Base-by-base conservation (phyloP, 2,113 vertebrate genomes). In the Neogobius melanostomus region DNA sequence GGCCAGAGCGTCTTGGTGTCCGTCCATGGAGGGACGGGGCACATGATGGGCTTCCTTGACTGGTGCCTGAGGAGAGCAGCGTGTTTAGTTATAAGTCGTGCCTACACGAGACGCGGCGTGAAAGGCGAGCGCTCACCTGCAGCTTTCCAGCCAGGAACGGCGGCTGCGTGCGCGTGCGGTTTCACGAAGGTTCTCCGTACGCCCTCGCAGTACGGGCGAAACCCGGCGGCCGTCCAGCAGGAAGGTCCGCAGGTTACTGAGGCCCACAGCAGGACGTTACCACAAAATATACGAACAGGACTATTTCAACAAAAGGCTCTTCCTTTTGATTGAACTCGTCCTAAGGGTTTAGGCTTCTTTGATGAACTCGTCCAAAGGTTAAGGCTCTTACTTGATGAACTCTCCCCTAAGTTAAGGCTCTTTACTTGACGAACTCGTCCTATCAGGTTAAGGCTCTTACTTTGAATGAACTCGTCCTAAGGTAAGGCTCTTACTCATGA, bases 1-100 rank as follows among this genome's bases (percentile, higher is more conserved):
- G 0, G 97, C 96, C 81, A 99, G 77, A 99, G 90, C 0, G 97
- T 99, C 87, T 98, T 99, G 0, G 98, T 99, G 50, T 97, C 98
- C 96, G 0, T 99, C 98, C 98, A 99, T 99, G 74, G 98, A 99
- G 0, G 98, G n/a, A 99, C 95, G 0, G 98, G 98, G 11, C 98
- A 75, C 96, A 98, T 98, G 81, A 99, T 98, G 0, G 98, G 96
- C 70, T 99, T 99, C 91, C 98, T 99, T 14, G 97, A 99, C 65
- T 99, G 7, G 98, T 99, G 98, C 98, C 98, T 99, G 67, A 56
- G 15, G 10, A 2, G 28, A 36, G 28, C 3, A n/a, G n/a, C 28
- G 28, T 21, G 28, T 2, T 36, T 36, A 36, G 28, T 1, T 36
- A 36, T n/a, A 36, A 36, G 28, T 5, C 28, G 28, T 2, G 0